A percentile compares a stretch with the other conserved stretches of the same genome.
Evolutionary conservation across 2,888 invertebrate species (phyloP).

Genomic region (Epinotia nisella): DNA sequence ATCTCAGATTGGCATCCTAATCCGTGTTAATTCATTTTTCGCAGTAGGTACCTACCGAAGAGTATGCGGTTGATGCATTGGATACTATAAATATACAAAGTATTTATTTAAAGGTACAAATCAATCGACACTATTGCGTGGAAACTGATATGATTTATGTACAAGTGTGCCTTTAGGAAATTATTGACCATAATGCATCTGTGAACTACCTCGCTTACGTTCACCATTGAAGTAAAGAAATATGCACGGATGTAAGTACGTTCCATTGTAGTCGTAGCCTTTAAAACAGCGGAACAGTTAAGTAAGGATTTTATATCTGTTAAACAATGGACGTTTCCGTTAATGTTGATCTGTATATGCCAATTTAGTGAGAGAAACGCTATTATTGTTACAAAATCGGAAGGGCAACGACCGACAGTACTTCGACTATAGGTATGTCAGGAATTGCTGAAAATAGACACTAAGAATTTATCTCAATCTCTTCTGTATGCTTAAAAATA

Average conservation of each 20-base stretch:
- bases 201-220: conserved; percentile 16
- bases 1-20: neutral
- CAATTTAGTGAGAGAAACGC: neutral
- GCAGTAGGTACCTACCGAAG: neutral
- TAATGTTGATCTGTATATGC: conserved; percentile 15
- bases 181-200: neutral
- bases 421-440: neutral
- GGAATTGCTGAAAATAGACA: neutral
- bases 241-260: neutral
- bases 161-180: neutral
- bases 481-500: neutral
- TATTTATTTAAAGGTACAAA: neutral
- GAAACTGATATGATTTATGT: conserved; percentile 1
- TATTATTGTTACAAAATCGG: conserved; percentile 5
- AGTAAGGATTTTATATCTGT: conserved; percentile 1
- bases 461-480: neutral
- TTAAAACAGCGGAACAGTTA: neutral
- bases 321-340: conserved; percentile 13
- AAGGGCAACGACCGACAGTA: neutral
- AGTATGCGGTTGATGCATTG: neutral
- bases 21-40: neutral
- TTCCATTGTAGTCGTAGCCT: neutral
- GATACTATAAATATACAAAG: neutral
- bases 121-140: neutral
- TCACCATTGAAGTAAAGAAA: neutral